Evolutionary conservation across 2,888 invertebrate species (phyloP), one percentile per base, ranked within the genome.

Genomic region (Eupithecia centaureata): DNA sequence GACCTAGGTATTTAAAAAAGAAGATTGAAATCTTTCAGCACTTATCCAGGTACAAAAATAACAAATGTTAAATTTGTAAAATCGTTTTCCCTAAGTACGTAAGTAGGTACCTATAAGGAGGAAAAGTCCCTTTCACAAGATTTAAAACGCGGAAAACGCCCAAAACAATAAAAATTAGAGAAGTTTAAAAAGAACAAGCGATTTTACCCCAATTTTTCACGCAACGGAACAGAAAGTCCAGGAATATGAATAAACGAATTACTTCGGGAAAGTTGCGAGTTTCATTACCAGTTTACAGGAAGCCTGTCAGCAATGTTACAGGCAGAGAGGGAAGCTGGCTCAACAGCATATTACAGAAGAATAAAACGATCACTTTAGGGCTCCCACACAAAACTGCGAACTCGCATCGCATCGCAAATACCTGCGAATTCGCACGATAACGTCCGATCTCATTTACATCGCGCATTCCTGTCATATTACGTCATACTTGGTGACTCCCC

Each of bases 201-300:
- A 57, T 52, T 63, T 70, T 52, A 3, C 61, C 63, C 65, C 47
- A 61, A 65, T 67, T 67, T 67, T 67, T 63, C 65, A 61, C 54
- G 54, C 61, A 64, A 28, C 61, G 61, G 61, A 64, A 62, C 56
- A 62, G 54, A 63, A 65, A 70, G 67, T 70, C 59, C 61, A 60
- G 52, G 65, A 68, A 73, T 73, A 70, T 71, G 73, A 71, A 70
- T 66, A 71, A 67, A 67, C 66, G 68, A 70, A 70, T 72, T 68
- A 63, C 62, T 70, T 60, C 27, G 52, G 47, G 35, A 66, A 74
- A 71, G 68, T 72, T 72, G n/a, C 8, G 67, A 67, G 70, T 71
- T 74, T 71, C 67, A 72, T 74, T 69, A 69, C 67, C 69, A 66
- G 68, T 67, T 71, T 59, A 59, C 52, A 66, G 64, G 71, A 72